Percentiles rank a stretch among this genome's conserved stretches.
Conservation (phyloP, 2,888 invertebrate species). For the Penaeus monodon region DNA sequence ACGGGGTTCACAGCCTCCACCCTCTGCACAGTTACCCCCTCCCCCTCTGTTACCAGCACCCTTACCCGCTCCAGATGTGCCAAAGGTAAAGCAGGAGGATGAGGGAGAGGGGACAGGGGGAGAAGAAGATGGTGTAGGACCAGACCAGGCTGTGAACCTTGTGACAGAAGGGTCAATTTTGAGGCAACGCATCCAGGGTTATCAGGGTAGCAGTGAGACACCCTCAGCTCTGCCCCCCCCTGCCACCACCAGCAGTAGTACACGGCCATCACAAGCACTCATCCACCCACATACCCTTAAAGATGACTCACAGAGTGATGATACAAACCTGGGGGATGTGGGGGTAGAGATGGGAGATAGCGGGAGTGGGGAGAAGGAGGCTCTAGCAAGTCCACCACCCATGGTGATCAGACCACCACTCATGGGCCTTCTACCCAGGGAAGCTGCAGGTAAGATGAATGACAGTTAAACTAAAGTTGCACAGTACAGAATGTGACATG, state of each 20-base stretch:
- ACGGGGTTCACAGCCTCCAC: slow-evolving; percentile 36
- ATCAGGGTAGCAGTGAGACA: slow-evolving; percentile 59
- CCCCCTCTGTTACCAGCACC: slow-evolving; percentile 54
- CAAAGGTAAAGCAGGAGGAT: slow-evolving; percentile 62
- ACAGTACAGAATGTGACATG: too few relatives aligned
- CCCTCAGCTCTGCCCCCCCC: slow-evolving; percentile 56
- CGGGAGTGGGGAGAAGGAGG: slow-evolving; percentile 59
- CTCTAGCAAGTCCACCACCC: slow-evolving; percentile 62
- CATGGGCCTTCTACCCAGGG: slow-evolving; percentile 63
- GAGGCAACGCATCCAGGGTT: slow-evolving; percentile 65
- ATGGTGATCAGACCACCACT: slow-evolving; percentile 65
- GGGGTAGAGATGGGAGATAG: slow-evolving; percentile 48
- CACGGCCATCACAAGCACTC: slow-evolving; percentile 27
- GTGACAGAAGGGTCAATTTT: slow-evolving; percentile 65
- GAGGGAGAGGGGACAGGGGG: slow-evolving; percentile 45
- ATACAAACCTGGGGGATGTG: slow-evolving; percentile 42
- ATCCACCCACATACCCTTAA: slow-evolving; percentile 40
- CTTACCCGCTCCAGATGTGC: slow-evolving; percentile 55
- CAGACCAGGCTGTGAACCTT: slow-evolving; percentile 64
- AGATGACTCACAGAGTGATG: slow-evolving; percentile 47
- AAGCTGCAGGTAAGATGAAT: slow-evolving; percentile 58
- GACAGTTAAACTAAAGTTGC: too few relatives aligned
- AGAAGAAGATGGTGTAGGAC: slow-evolving; percentile 49
- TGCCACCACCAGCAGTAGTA: slow-evolving; percentile 39
- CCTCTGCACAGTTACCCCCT: slow-evolving; percentile 54